Evolutionary conservation across 1,140 invertebrate species (phyloP), one percentile per base, ranked within the genome.

Genomic region (Thaumetopoea pityocampa): DNA sequence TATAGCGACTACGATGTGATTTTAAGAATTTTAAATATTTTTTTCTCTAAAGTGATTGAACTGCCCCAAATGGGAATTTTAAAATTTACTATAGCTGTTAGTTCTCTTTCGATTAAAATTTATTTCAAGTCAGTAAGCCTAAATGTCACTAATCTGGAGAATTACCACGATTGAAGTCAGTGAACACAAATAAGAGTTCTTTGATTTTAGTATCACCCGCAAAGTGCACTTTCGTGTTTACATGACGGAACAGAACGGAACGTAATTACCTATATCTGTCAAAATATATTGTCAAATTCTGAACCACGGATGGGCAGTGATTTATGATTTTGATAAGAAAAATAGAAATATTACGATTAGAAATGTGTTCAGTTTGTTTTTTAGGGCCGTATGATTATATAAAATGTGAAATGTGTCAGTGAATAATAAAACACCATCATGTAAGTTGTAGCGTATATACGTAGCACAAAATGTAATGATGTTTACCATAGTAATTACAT

Each of bases 291-390:
- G n/a, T n/a, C n/a, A n/a, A n/a, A 51, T 29, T 38, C 48, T 37
- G 46, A 50, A 53, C 33, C 35, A 51, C 46, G 26, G 36, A 50
- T 40, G 51, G 57, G 58, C 28, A 67, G 52, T 63, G 62, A 57
- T 61, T 56, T 51, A 52, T 58, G 63, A 65, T 66, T 57, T 61
- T 69, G 57, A 66, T 67, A 64, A 67, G 52, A 67, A 66, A 63
- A 48, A 62, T 49, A 45, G 32, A 46, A 38, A 41, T 38, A 17
- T n/a, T 40, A 33, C 46, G 45, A 46, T 51, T 57, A 51, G 55
- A 69, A 60, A 76, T 71, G 67, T 51, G 44, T 63, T 37, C 28
- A 33, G 45, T 49, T 27, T 33, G 30, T 33, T 46, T 38, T 30
- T 30, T 36, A 23, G 20, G 16, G 16, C 33, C 7, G 27, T 33